Conservation (phyloP, 2,113 vertebrate genomes). For the Tetrao urogallus region DNA sequence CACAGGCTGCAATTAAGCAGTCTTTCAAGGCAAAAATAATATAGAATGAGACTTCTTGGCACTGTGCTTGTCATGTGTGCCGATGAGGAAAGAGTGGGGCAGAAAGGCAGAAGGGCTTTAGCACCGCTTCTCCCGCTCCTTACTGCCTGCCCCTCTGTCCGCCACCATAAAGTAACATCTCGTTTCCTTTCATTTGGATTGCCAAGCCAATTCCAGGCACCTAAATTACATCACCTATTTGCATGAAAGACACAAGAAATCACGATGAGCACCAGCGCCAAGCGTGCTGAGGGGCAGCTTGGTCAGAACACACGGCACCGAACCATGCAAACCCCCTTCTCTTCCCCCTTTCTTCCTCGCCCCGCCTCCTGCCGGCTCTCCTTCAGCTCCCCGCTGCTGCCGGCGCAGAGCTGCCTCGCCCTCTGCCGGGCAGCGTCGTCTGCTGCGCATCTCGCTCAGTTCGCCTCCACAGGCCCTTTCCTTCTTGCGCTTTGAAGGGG, state of each 20-base stretch:
- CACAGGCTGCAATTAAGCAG: neutral
- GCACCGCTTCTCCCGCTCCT: neutral
- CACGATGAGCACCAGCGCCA: neutral
- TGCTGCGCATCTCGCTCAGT: neutral
- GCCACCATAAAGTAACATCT: neutral
- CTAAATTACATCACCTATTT: neutral
- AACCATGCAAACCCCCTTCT: too few relatives aligned
- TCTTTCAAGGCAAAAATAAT: neutral
- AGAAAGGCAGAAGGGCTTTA: neutral
- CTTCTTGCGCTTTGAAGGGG: too few relatives aligned
- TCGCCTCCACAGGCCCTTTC: too few relatives aligned
- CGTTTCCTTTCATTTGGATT: neutral
- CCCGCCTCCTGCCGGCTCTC: neutral
- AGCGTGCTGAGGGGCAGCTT: neutral
- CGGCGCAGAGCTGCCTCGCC: neutral
- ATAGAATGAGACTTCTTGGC: neutral
- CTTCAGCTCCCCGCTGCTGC: neutral
- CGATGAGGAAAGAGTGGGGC: neutral
- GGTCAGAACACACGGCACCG: fast-evolving
- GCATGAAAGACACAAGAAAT: neutral
- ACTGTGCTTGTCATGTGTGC: neutral
- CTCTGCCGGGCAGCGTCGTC: neutral
- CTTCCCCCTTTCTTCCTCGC: too few relatives aligned
- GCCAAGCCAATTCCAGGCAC: neutral
- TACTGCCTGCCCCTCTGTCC: neutral